Base-by-base conservation (phyloP, 2,113 vertebrate species). In the Myanophis thanlyinensis region DNA sequence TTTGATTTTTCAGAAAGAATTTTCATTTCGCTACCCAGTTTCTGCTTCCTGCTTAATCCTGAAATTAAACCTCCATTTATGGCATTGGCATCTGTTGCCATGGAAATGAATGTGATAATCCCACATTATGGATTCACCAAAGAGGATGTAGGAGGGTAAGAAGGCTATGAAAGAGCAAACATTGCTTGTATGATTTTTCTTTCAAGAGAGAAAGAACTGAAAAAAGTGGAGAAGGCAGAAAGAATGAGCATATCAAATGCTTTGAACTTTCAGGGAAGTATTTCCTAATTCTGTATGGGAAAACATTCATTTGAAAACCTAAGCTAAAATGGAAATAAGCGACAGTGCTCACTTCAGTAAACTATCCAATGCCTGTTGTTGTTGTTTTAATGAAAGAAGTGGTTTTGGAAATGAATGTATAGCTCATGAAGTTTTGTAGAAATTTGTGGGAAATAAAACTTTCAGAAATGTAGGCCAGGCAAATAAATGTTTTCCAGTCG, bases 1-100 rank as follows among this genome's bases (percentile, higher is more conserved):
- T 22, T 94, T 95, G 25, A 48, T 46, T 95, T 93, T 91, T 88
- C 94, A 86, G 52, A 93, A 59, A 91, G 59, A 92, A 93, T 93
- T 93, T 3, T 95, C 3, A 91, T 44, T 94, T 96, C 73, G 87
- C 35, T 59, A 92, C 59, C 62, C 62, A 92, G 44, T 35, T 87
- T 95, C 93, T 94, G 93, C 86, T 80, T 95, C n/a, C 2, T 5
- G 49, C 46, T 93, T 89, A 95, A 90, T 91, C 85, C 91, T 97
- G 94, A 90, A 85, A 94, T 93, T 95, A 94, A 95, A 94, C 87
- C 40, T 40, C 12, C 90, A 49, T 96, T 95, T 93, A 88, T 91
- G 92, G 1, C 40, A 93, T 93, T 40, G 27, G 27, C 73, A 93
- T 96, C 95, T 94, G 93, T 95, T 97, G 53, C 94, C 85, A 94